Evolutionary conservation across 2,888 invertebrate species (phyloP), one percentile per base, ranked within the genome.

Genomic region (Eristalinus sepulchralis): DNA sequence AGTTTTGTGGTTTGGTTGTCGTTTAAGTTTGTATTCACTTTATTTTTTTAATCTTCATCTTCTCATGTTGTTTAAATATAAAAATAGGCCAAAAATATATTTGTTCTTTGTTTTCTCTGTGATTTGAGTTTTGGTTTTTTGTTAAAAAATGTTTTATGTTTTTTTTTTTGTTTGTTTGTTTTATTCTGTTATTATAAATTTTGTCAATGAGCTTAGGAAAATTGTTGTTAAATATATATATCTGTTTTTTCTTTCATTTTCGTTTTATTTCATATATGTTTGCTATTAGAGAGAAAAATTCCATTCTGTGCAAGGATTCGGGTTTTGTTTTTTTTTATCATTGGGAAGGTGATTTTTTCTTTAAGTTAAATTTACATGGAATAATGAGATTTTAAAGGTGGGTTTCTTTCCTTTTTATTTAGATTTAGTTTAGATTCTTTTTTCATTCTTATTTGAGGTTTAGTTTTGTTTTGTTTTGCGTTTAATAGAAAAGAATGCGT

Each of bases 21-120:
- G 33, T 85, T 81, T 83, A 82, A 75, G 78, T 86, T 83, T 86
- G 82, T 86, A 82, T 82, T 82, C 64, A 13, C 70, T 34, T 31
- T 67, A 20, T 79, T 66, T 17, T 39, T 13, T n/a, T 39, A 4
- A 39, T 39, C 39, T 17, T 47, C 47, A 8, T 47, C 47, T 64
- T 36, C 27, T 67, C 57, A 57, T 47, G 8, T 39, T 60, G 70
- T 70, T 81, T 77, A 66, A 82, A 82, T 86, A 86, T 82, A 86
- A 86, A 86, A 86, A 86, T 86, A 86, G 86, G 86, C 86, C 86
- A 86, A 86, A 86, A 86, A 86, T 86, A 86, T 86, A 86, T 86
- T 86, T 82, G 77, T 86, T 81, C 77, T 85, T 72, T 84, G 67
- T 77, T 79, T 77, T 81, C 77, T 47, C 47, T 85, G 81, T 85